These are phyloP conservation scores for Eunapius fragilis DNA, from an alignment of 37 sponge, comb jelly and placozoan genomes.

Conservation along the genomic window DNA sequence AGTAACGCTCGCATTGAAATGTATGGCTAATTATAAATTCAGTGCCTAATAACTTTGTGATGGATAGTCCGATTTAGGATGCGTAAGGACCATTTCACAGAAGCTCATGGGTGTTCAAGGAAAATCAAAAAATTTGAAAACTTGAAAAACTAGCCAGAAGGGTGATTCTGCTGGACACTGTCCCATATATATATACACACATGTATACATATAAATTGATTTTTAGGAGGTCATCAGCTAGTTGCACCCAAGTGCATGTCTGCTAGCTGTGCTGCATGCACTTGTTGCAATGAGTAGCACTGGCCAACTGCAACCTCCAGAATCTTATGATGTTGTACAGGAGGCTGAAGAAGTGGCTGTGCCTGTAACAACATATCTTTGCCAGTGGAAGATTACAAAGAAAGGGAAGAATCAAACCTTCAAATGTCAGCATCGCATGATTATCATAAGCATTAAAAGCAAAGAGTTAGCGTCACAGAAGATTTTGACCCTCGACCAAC, in stretches of 20 bases:
- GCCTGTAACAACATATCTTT: conserved; percentile 27
- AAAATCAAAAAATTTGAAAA: too few species aligned
- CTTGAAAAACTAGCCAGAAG: too few species aligned
- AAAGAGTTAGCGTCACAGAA: not conserved
- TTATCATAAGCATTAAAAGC: conserved; percentile 14
- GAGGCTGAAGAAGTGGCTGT: conserved; percentile 15
- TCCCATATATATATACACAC: conserved; percentile 13
- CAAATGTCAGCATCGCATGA: conserved; percentile 13
- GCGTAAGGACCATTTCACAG: too few species aligned
- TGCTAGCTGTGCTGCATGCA: not conserved
- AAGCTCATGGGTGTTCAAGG: too few species aligned
- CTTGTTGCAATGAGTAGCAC: conserved; percentile 11
- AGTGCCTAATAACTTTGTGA: too few species aligned
- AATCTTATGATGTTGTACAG: too few species aligned
- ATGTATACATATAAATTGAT: not conserved
- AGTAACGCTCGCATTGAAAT: too few species aligned
- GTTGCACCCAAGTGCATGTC: not conserved
- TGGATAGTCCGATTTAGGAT: too few species aligned
- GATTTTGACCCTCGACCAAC: conserved; percentile 37
- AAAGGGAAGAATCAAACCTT: conserved; percentile 6
- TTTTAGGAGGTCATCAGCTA: not conserved
- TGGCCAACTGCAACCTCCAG: conserved; percentile 21
- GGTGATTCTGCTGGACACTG: too few species aligned
- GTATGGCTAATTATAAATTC: too few species aligned
- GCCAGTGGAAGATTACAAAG: conserved; percentile 42